Base-by-base conservation (phyloP, 1,140 invertebrate species). In the Uloborus diversus region DNA sequence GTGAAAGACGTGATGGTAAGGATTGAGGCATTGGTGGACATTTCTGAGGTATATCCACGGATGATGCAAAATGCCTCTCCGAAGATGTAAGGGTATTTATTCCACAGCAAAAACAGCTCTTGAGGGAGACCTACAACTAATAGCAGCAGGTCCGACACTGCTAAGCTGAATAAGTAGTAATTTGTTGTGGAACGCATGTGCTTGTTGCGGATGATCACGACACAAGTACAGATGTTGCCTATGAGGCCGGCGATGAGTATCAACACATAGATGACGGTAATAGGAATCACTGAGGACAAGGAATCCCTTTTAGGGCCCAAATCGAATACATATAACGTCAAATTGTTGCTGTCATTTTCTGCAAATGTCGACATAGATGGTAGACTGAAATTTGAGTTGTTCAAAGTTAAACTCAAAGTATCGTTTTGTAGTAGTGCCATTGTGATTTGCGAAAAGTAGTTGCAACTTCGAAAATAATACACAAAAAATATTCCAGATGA, bases 1-100 rank as follows among this genome's bases (percentile, higher is more conserved):
- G 96, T 98, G 87, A 99, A 99, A 2, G 94, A 94, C 0, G 94
- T 94, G 59, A 97, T 96, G 7, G 94, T 96, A 56, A 98, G 88
- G 0, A 98, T 93, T 0, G 96, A 97, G 0, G 96, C 96, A 86
- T 97, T 96, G 1, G 94, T 94, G 0, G 95, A 96, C 4, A 93
- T 95, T 86, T 98, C 96, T 0, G 94, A 92, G 0, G 94, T 90
- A 42, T 96, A 89, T 0, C 93, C 93, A 71, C 94, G 91, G 33
- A 96, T 87, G 11, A 96, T 89, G 86, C 95, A 98, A 86, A 97
- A 95, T 0, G 88, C 88, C 79, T 94, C 91, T 0, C 95, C 95
- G 83, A 97, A 96, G 11, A 93, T 88, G 86, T 96, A 97, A 0
- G 95, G 94, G 87, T 94, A 94, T 13, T 65, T 95, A 93, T 62